Conservation (phyloP, 2,797 vertebrate genomes). For the Streptopelia turtur region DNA sequence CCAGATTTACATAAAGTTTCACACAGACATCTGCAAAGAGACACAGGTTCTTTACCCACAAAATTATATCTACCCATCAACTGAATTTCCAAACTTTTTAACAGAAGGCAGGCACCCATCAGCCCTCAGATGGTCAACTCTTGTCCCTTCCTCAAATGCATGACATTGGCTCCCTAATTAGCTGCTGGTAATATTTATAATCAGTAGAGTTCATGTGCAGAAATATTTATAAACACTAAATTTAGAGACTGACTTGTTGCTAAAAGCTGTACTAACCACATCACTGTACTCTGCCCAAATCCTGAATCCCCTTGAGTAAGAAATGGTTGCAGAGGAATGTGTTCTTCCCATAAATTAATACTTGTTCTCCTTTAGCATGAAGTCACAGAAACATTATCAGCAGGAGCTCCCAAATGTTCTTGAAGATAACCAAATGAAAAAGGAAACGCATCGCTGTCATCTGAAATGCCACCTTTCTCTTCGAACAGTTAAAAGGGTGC, state of each 20-base stretch:
- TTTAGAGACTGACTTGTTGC: neutral
- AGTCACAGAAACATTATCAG: neutral
- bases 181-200: constrained; percentile 47
- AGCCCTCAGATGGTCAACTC: neutral
- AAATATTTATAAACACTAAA: constrained; percentile 51
- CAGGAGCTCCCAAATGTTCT: neutral
- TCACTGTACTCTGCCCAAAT: neutral
- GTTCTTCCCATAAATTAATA: neutral
- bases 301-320: neutral
- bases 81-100: neutral
- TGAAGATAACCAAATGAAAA: neutral
- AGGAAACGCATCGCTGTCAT: neutral
- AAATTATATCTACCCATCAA: neutral
- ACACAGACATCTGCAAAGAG: neutral
- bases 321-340: neutral
- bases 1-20: neutral
- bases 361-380: neutral
- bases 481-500: neutral
- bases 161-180: neutral
- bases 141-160: rapidly evolving
- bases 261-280: neutral
- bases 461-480: neutral
- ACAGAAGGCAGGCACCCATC: neutral
- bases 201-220: constrained; percentile 23
- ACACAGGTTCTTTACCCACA: neutral